phyloP scores from a whole-genome alignment of 2,797 vertebrate species.

The Darevskia nairensis region DNA sequence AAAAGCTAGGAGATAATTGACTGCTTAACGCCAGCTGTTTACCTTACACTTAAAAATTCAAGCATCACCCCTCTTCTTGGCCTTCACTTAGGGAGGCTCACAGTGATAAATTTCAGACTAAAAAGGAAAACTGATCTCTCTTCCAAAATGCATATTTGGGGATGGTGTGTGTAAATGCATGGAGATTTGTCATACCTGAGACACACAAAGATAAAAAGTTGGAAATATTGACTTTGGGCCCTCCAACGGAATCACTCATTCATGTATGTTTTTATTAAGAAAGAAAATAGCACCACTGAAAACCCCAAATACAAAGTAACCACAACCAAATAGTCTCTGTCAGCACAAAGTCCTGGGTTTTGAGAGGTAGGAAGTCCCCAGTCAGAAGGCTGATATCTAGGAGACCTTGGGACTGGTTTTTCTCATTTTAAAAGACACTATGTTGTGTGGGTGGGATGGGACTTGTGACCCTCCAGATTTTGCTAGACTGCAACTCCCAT shows the following conservation, averaged over 20 bases:
- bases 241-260: too few relatives aligned
- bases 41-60: not conserved
- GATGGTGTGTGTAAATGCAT: not conserved
- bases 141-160: not conserved
- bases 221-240: not conserved
- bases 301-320: not conserved
- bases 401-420: not conserved
- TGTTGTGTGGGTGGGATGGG: accelerated
- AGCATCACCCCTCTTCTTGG: too few relatives aligned
- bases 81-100: not conserved
- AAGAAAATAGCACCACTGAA: not conserved
- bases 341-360: not conserved
- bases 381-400: not conserved
- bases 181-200: not conserved
- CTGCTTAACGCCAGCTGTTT: not conserved
- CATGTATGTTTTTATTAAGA: not conserved
- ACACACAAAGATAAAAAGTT: not conserved
- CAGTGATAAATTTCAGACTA: not conserved
- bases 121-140: not conserved
- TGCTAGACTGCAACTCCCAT: too few relatives aligned
- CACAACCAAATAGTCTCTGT: not conserved
- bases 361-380: not conserved
- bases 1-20: conserved; percentile 11
- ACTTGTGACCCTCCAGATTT: too few relatives aligned
- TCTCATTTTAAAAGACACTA: not conserved